These are phyloP conservation scores for Megalonaias nervosa DNA, from an alignment of 1,140 invertebrate species.

Conservation along the genomic window DNA sequence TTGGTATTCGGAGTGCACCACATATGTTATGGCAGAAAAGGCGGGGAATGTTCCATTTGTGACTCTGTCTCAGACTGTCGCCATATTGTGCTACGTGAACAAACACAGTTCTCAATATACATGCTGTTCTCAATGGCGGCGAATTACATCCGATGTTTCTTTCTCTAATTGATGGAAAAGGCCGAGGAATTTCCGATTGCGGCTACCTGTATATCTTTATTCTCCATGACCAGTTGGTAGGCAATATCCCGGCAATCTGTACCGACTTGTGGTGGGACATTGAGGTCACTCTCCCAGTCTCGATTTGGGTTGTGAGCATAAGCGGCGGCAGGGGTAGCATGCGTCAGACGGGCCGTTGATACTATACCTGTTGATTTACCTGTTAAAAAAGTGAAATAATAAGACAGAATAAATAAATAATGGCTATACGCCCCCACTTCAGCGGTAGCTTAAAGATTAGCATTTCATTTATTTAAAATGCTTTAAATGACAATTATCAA, in stretches of 20 bases:
- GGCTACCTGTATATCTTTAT: slow-evolving; percentile 42
- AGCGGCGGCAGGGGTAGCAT: slow-evolving; percentile 89
- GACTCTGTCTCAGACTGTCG: too few species aligned
- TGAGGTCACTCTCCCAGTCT: slow-evolving; percentile 65
- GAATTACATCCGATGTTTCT: neutral
- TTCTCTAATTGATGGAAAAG: neutral
- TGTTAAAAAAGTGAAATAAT: slow-evolving; percentile 21
- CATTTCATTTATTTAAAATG: neutral
- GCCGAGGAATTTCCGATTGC: too few species aligned
- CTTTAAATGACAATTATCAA: neutral
- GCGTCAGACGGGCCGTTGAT: slow-evolving; percentile 91
- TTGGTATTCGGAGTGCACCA: too few species aligned
- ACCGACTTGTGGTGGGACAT: slow-evolving; percentile 32
- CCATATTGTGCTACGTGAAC: neutral
- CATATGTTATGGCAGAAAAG: too few species aligned
- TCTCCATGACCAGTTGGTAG: slow-evolving; percentile 53
- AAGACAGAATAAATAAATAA: neutral
- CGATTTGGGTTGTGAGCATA: slow-evolving; percentile 84
- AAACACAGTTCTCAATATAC: neutral
- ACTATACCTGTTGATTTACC: slow-evolving; percentile 90
- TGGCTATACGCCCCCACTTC: neutral
- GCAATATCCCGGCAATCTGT: slow-evolving; percentile 72
- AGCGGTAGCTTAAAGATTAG: neutral
- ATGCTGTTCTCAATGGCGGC: neutral
- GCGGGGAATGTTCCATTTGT: too few species aligned